Evolutionary conservation across 2,888 invertebrate species (phyloP), one percentile per base, ranked within the genome.

Genomic region (Dynastes hyllus): DNA sequence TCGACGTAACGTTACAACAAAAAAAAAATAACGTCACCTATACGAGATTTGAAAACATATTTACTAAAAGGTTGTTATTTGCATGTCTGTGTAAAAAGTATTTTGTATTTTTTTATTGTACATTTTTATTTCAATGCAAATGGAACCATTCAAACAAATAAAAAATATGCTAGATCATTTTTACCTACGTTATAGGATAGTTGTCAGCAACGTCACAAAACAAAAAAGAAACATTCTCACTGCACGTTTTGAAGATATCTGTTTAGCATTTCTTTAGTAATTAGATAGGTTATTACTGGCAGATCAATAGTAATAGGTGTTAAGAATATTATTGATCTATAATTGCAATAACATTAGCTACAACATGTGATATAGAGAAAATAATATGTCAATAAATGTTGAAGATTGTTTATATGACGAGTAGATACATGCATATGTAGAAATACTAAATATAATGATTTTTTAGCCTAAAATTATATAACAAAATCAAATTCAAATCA

Each of bases 31-130:
- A 32, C 8, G 66, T 51, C 55, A 37, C 37, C n/a, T 22, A 67
- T 55, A 32, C 2, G 2, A 29, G 13, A 32, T 27, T 50, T 45
- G 29, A 55, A 67, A 77, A 77, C 67, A 77, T 77, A 67, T 77
- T 77, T 67, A 77, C 70, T 22, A 40, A 53, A 9, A 71, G 27
- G 37, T 9, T 55, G 27, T 13, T 50, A 69, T 45, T 69, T 16
- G 51, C 69, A 50, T 22, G 27, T 45, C 16, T 13, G 16, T 66
- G 40, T 40, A 66, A 66, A 37, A 63, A 63, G 13, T 66, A 66
- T 37, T 40, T 37, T 66, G 27, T 16, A 13, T 9, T 40, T 37
- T 40, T n/a, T 8, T 73, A 32, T 50, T 29, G 9, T 51, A 51
- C 50, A 4, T 11, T 22, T 27, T 61, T 61, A 29, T 8, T 13